A percentile compares a stretch with the other conserved stretches of the same genome.
Conservation (phyloP, 2,797 vertebrate genomes). For the Pipistrellus nathusii region DNA sequence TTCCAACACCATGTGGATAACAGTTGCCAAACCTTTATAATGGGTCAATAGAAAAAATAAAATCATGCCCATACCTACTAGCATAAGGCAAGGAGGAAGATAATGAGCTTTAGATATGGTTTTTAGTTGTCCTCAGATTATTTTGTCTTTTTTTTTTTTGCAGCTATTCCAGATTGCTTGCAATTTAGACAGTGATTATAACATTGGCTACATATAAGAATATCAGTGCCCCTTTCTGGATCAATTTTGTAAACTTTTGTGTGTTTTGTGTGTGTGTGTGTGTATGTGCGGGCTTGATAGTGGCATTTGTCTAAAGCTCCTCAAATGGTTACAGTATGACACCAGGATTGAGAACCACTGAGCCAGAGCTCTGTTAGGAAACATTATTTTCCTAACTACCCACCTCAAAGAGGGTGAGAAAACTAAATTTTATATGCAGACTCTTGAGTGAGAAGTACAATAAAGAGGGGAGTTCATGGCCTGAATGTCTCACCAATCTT, state of each 20-base stretch:
- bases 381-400: background rate
- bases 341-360: background rate
- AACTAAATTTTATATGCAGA: background rate
- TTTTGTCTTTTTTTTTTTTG: background rate
- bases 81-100: background rate
- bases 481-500: background rate
- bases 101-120: background rate
- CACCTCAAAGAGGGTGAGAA: background rate
- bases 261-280: background rate
- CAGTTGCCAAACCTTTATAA: background rate
- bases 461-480: background rate
- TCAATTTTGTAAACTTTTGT: background rate
- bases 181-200: background rate
- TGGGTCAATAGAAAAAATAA: background rate
- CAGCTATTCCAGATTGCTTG: background rate
- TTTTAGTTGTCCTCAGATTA: background rate
- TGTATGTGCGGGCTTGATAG: background rate
- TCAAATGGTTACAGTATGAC: background rate
- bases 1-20: background rate
- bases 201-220: background rate
- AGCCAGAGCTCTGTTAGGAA: background rate
- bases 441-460: background rate
- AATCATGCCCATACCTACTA: background rate
- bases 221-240: background rate
- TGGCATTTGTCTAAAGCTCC: background rate